Base-by-base conservation (phyloP, 2,888 invertebrate species). In the Hyalella azteca region DNA sequence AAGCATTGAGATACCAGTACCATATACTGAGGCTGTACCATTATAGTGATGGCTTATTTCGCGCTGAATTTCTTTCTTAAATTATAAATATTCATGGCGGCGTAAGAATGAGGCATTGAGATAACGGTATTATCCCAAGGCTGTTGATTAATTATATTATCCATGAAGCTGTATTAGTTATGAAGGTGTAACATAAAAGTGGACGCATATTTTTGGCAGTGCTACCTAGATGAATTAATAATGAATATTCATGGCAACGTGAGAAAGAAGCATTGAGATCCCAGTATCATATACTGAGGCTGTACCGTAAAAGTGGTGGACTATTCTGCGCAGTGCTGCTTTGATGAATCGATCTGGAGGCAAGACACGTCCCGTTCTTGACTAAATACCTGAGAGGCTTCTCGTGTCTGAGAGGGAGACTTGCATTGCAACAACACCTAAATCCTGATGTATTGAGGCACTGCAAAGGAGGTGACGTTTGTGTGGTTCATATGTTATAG, bases 271-370 rank as follows among this genome's bases (percentile, higher is more conserved):
- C 26, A n/a, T n/a, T n/a, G n/a, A n/a, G n/a, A n/a, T n/a, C n/a
- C n/a, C n/a, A n/a, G n/a, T n/a, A n/a, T n/a, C n/a, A n/a, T n/a
- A n/a, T n/a, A n/a, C n/a, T n/a, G n/a, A n/a, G n/a, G n/a, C n/a
- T n/a, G n/a, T n/a, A n/a, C n/a, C n/a, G n/a, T n/a, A n/a, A n/a
- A n/a, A n/a, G n/a, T n/a, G n/a, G n/a, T n/a, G n/a, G n/a, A n/a
- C 45, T 15, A 45, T 15, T 45, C 11, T 45, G 45, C 15, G 45
- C 9, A 11, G 15, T 15, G 66, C 3, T 66, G 19, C 36, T 36
- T 66, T 66, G 66, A 66, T 66, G 66, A 66, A 66, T 66, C 66
- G 66, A 66, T 66, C 66, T 32, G 36, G 39, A 66, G 66, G 66
- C 66, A 36, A 66, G 66, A 66, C 66, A 15, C 36, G 22, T 66